Evolutionary conservation across 2,797 vertebrate species (phyloP).

Genomic region (Somateria mollissima): DNA sequence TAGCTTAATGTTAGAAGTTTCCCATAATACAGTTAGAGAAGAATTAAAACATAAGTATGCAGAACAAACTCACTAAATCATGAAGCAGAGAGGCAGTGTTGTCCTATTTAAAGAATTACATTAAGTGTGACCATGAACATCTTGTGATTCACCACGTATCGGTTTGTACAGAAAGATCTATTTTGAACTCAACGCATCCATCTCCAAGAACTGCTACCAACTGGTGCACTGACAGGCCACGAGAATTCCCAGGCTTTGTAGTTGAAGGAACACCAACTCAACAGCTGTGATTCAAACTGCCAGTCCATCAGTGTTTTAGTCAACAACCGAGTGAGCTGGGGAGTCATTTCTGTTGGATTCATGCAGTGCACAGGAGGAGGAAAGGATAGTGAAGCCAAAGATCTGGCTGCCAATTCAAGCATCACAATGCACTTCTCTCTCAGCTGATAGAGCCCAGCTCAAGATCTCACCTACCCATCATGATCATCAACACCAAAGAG

Average conservation of each 20-base stretch:
- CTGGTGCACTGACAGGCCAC: slow-evolving; percentile 42
- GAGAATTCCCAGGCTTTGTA: slow-evolving; percentile 49
- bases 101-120: slow-evolving; percentile 40
- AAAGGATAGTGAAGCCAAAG: neutral
- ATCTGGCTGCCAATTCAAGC: neutral
- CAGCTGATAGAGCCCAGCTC: neutral
- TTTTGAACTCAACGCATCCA: neutral
- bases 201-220: slow-evolving; percentile 38
- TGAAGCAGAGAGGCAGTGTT: neutral
- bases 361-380: neutral
- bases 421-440: neutral
- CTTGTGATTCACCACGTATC: slow-evolving; percentile 32
- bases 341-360: neutral
- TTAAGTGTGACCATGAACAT: slow-evolving; percentile 40
- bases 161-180: slow-evolving; percentile 37
- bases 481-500: neutral
- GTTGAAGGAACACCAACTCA: slow-evolving; percentile 66
- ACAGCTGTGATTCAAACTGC: slow-evolving; percentile 38
- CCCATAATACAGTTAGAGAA: neutral
- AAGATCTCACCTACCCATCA: neutral
- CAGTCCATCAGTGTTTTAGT: slow-evolving; percentile 1
- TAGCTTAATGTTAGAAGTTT: neutral
- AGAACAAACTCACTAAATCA: neutral
- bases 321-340: neutral
- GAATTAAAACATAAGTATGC: neutral